Conservation (phyloP, 64 coral and sea anemone genomes). For the Montipora foliosa region DNA sequence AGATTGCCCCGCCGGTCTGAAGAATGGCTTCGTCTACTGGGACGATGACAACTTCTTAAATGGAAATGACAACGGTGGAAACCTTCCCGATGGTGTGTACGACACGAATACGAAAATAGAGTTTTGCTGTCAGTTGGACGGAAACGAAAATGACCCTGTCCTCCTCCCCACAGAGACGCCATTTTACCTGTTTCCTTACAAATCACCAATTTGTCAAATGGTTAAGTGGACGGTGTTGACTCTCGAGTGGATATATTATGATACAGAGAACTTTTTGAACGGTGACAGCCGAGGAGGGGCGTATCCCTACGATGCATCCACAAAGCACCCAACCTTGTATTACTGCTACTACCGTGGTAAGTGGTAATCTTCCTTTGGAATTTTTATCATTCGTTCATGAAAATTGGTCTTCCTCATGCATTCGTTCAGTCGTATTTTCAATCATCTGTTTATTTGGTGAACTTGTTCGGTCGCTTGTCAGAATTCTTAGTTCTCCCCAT, state of each 20-base stretch:
- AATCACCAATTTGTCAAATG: conserved; percentile 12
- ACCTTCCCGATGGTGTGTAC: conserved; percentile 55
- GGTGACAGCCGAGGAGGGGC: not conserved
- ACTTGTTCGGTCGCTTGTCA: too few species aligned
- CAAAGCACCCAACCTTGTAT: not conserved
- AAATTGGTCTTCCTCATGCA: too few species aligned
- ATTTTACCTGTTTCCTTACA: conserved; percentile 41
- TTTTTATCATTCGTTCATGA: too few species aligned
- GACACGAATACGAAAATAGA: conserved; percentile 7
- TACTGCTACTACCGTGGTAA: conserved; percentile 70
- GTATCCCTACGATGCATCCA: conserved; percentile 4
- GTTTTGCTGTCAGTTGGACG: conserved; percentile 43
- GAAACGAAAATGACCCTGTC: conserved; percentile 34
- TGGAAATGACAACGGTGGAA: not conserved
- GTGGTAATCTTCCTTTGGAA: not conserved
- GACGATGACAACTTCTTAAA: conserved; percentile 48
- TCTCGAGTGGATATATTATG: conserved; percentile 43
- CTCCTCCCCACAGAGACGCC: conserved; percentile 2
- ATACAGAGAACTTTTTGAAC: not conserved
- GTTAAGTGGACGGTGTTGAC: conserved; percentile 22
- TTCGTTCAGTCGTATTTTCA: too few species aligned
- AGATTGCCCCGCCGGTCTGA: conserved; percentile 1
- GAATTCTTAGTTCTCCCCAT: too few species aligned
- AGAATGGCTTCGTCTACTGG: conserved; percentile 13
- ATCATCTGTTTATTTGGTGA: too few species aligned